Evolutionary conservation across 2,113 vertebrate genomes (phyloP), one percentile per base, ranked within the genome.

Genomic region (Pomatorhinus ruficollis): DNA sequence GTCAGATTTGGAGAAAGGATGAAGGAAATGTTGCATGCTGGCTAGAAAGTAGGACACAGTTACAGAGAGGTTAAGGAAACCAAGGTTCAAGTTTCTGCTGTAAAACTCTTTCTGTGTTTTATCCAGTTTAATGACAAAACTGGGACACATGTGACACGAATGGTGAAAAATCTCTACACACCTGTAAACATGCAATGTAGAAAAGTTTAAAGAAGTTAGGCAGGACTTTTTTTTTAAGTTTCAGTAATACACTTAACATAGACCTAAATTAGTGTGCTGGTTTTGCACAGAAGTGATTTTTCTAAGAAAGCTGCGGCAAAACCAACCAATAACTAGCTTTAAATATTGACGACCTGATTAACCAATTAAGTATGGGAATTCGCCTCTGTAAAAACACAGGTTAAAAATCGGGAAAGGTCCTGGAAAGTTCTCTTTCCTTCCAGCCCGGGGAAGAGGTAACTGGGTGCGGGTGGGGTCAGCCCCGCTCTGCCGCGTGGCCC

Each of bases 141-240:
- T 68, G 60, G 83, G 70, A 47, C 6, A 11, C 0, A 0, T 25
- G 30, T 71, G 61, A 56, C 0, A 0, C 4, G 1, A 33, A 31
- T 18, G 61, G 35, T n/a, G 23, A 66, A 39, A 92, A 89, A 91
- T 78, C 27, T 86, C 27, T 66, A 47, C 11, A 30, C 12, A 47
- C 9, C 11, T 78, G 11, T 40, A 84, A 30, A 56, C 5, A 18
- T 10, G 6, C 4, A 81, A 44, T 25, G 10, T 37, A 17, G 56
- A 83, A 74, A 81, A 27, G 5, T 83, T 77, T 24, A 69, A 35
- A 84, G 18, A 47, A 50, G 31, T 61, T 65, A 60, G 13, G n/a
- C 8, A 82, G 13, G 19, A 72, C 5, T 28, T 90, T 59, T 66
- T 60, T 66, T 60, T 54, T 10, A 44, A 59, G 25, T n/a, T 77